A percentile compares a stretch with the other conserved stretches of the same genome.
phyloP scores from a whole-genome alignment of 2,797 vertebrate genomes.

The Malacoraja senta region DNA sequence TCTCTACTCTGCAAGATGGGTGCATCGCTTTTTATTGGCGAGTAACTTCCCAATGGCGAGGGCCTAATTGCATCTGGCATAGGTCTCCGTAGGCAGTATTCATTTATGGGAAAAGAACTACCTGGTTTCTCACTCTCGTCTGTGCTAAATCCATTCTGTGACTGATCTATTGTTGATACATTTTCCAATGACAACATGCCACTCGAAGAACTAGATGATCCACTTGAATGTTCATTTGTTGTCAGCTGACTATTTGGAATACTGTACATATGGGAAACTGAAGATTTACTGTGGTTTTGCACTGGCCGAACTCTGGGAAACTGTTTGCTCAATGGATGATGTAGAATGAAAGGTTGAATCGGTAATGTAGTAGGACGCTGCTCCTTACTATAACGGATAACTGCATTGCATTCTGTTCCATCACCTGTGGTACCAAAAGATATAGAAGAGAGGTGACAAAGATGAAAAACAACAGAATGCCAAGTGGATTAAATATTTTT shows the following conservation, averaged over 20 bases:
- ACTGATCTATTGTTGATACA: neutral
- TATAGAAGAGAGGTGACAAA: slow-evolving; percentile 28
- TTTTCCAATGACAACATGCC: slow-evolving; percentile 30
- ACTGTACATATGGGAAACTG: slow-evolving; percentile 62
- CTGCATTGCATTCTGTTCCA: slow-evolving; percentile 63
- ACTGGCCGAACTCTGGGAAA: slow-evolving; percentile 70
- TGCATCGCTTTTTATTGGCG: slow-evolving; percentile 69
- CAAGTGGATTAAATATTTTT: neutral
- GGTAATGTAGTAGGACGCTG: slow-evolving; percentile 90
- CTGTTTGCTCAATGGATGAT: slow-evolving; percentile 79
- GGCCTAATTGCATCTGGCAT: slow-evolving; percentile 70
- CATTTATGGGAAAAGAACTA: slow-evolving; percentile 28
- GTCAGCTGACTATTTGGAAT: slow-evolving; percentile 24
- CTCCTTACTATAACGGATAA: slow-evolving; percentile 89
- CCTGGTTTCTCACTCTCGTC: neutral
- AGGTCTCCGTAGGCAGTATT: slow-evolving; percentile 49
- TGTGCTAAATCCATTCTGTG: neutral
- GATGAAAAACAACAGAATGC: neutral
- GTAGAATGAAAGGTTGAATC: slow-evolving; percentile 95
- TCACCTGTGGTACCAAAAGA: slow-evolving; percentile 47
- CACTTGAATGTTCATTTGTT: slow-evolving; percentile 34
- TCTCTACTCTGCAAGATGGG: slow-evolving; percentile 64
- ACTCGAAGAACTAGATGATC: slow-evolving; percentile 32
- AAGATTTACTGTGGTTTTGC: slow-evolving; percentile 64
- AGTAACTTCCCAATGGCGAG: slow-evolving; percentile 87